phyloP scores from a whole-genome alignment of 2,797 vertebrate genomes.

The Xenentodon cancila region DNA sequence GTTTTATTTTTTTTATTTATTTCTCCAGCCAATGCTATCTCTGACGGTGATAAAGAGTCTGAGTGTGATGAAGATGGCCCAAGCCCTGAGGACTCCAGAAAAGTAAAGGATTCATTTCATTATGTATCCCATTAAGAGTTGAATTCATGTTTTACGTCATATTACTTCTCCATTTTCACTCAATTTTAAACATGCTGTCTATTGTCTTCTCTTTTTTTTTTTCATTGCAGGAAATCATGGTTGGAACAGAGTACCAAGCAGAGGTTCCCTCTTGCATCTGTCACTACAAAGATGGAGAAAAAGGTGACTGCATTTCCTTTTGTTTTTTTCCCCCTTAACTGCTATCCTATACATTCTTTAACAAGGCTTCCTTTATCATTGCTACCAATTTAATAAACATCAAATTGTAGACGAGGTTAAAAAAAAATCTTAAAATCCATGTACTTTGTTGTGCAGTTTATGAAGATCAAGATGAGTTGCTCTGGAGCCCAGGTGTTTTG shows the following conservation, averaged over 20 bases:
- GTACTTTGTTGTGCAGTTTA: conserved; percentile 80
- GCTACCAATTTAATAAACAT: neutral
- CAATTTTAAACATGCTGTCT: neutral
- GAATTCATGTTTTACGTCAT: neutral
- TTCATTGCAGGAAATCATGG: conserved; percentile 93
- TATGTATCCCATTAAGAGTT: neutral
- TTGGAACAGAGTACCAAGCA: conserved; percentile 94
- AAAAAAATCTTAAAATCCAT: conserved; percentile 14
- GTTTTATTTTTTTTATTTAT: conserved; percentile 25
- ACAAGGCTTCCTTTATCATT: neutral
- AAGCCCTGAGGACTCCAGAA: conserved; percentile 93
- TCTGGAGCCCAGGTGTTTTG: conserved; percentile 91
- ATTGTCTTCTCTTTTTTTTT: conserved; percentile 8
- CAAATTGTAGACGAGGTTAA: neutral
- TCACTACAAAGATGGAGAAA: conserved; percentile 84
- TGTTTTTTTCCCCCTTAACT: neutral
- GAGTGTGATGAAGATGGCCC: conserved; percentile 92
- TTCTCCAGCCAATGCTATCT: conserved; percentile 89
- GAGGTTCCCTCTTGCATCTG: conserved; percentile 91
- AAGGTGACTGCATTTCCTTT: conserved; percentile 75
- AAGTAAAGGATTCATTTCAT: conserved; percentile 77
- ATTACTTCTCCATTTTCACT: neutral
- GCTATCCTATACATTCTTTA: neutral
- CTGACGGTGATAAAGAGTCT: conserved; percentile 95
- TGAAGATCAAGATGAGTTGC: conserved; percentile 93